Base-by-base conservation (phyloP, 2,113 vertebrate species). In the Plecturocebus donacophilus region DNA sequence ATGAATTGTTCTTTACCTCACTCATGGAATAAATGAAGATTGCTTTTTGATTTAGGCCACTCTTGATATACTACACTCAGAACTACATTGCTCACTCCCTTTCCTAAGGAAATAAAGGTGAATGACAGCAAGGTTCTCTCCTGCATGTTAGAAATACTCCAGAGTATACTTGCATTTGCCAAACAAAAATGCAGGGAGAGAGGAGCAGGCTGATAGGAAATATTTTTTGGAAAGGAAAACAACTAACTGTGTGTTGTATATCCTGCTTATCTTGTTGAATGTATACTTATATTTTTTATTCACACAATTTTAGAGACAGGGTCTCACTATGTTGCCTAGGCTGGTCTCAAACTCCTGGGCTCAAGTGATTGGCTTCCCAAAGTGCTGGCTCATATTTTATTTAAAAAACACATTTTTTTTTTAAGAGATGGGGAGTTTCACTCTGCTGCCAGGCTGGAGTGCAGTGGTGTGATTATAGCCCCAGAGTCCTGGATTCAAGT, bases 11-110 rank as follows among this genome's bases (percentile, higher is more conserved):
- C 42, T 75, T 81, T 95, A 87, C n/a, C n/a, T 38, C 11, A 68
- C 86, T 94, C 27, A 80, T 91, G 54, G 75, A 92, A 25, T 80
- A 90, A 92, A 76, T 76, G 25, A 92, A 94, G 61, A 87, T 54
- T 54, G 71, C 79, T 40, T 85, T 93, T 94, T 83, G 3, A 82
- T 84, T 84, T 87, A 87, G 77, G 54, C 17, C 30, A 77, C 56
- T 87, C 83, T 94, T 64, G 35, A 70, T 61, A 35, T 77, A 88
- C 73, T 73, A 49, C 11, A 75, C 19, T 90, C 19, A 85, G 25
- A 49, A 90, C 54, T 30, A 45, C 45, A 80, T 21, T 86, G 71
- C 71, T 94, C 35, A 61, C 42, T 89, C 90, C 54, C 35, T 56
- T 88, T 94, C 83, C 58, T 88, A 56, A 77, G 89, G 79, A 94